These are phyloP conservation scores for Lanistes nyassanus DNA, from an alignment of 1,140 invertebrate species.

Conservation along the genomic window DNA sequence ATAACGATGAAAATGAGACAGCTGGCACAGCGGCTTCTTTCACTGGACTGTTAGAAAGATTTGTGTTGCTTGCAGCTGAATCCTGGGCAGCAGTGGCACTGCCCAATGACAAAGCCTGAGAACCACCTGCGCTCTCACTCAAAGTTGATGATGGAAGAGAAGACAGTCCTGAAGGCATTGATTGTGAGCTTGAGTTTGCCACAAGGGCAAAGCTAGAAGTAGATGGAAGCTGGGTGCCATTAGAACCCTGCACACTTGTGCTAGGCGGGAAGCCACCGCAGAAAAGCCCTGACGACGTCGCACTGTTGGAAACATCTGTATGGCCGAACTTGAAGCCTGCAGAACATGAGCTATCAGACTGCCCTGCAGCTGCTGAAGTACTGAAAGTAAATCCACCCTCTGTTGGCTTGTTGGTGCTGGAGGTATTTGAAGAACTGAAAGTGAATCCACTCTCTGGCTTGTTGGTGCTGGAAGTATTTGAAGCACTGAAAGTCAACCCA, in stretches of 20 bases:
- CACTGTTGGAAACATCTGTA: slow-evolving; percentile 1
- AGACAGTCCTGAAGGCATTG: not conserved
- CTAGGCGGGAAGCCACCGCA: not conserved
- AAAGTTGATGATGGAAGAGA: too few relatives aligned
- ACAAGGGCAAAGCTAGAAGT: not conserved
- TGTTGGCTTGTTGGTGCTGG: not conserved
- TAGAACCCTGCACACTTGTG: not conserved
- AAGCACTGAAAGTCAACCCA: not conserved
- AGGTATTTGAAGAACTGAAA: not conserved
- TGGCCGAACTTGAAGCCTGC: slow-evolving; percentile 4
- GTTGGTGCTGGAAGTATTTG: not conserved
- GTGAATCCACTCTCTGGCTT: not conserved
- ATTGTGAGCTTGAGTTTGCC: not conserved
- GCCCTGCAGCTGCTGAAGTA: not conserved
- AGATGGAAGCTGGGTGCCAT: not conserved
- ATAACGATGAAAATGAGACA: too few relatives aligned
- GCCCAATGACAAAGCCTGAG: too few relatives aligned
- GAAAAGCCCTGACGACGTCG: not conserved
- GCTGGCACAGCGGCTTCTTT: too few relatives aligned
- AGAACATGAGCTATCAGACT: not conserved
- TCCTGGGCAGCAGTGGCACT: too few relatives aligned
- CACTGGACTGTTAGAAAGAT: too few relatives aligned
- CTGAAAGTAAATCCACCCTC: slow-evolving; percentile 23
- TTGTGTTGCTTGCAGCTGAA: too few relatives aligned
- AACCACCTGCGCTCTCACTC: too few relatives aligned